Conservation (phyloP, 2,888 invertebrate genomes). For the Achlya flavicornis region DNA sequence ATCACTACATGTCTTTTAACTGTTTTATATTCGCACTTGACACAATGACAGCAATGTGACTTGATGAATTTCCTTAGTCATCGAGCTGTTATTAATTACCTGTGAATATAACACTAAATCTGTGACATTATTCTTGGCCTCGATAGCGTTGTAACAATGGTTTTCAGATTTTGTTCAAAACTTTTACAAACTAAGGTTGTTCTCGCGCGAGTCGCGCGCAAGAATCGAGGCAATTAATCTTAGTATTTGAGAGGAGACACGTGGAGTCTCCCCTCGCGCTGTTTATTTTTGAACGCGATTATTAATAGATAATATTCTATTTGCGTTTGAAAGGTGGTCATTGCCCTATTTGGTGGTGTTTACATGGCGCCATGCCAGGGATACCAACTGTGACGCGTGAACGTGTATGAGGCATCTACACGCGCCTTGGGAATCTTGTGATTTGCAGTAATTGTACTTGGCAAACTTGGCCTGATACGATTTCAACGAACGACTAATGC, state of each 20-base stretch:
- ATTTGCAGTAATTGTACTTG: slow-evolving; percentile 15
- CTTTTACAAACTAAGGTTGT: slow-evolving; percentile 28
- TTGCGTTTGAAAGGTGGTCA: slow-evolving; percentile 73
- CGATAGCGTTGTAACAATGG: slow-evolving; percentile 6
- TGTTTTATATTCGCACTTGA: not conserved
- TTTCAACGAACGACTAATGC: slow-evolving; percentile 11
- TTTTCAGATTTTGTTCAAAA: slow-evolving; percentile 18
- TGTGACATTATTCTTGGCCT: slow-evolving; percentile 6
- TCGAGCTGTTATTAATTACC: slow-evolving; percentile 6
- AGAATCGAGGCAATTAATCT: slow-evolving; percentile 61
- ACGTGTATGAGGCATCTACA: slow-evolving; percentile 14
- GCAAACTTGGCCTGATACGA: slow-evolving; percentile 1
- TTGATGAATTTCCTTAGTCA: not conserved
- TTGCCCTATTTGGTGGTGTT: slow-evolving; percentile 81
- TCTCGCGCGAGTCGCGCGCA: slow-evolving; percentile 20
- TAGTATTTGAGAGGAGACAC: slow-evolving; percentile 56
- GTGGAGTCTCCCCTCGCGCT: slow-evolving; percentile 66
- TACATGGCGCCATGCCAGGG: slow-evolving; percentile 73
- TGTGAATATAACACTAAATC: not conserved
- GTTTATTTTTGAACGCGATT: slow-evolving; percentile 69
- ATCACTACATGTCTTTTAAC: not conserved
- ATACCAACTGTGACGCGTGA: slow-evolving; percentile 42
- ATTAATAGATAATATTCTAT: slow-evolving; percentile 76
- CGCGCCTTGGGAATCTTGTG: slow-evolving; percentile 10
- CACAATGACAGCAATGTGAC: not conserved